Conservation (phyloP, 2,888 invertebrate species). For the Tipula confusa region DNA sequence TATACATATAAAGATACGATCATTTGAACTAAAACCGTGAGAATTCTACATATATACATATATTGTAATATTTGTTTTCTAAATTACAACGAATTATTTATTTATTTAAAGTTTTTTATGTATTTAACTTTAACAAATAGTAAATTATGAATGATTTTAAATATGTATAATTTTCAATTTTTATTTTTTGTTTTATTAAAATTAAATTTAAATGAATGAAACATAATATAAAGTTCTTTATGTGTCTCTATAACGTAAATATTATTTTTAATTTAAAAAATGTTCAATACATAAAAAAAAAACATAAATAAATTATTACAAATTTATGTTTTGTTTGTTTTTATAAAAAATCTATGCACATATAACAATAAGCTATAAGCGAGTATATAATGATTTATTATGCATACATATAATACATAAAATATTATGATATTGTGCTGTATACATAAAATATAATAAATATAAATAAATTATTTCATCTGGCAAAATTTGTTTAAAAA, state of each 20-base stretch:
- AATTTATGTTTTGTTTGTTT: slow-evolving; percentile 20
- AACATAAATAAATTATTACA: background rate
- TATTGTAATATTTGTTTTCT: background rate
- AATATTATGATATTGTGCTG: background rate
- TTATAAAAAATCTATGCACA: background rate
- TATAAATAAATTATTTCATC: background rate
- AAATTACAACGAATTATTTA: slow-evolving; percentile 21
- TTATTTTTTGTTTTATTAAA: background rate
- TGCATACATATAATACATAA: background rate
- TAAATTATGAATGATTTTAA: slow-evolving; percentile 25
- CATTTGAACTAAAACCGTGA: background rate
- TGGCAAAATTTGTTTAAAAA: background rate
- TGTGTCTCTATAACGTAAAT: background rate
- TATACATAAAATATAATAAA: background rate
- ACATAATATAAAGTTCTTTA: background rate
- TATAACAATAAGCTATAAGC: slow-evolving; percentile 25
- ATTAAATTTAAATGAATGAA: slow-evolving; percentile 3
- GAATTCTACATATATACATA: background rate
- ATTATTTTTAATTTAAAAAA: background rate
- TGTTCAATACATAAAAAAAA: background rate
- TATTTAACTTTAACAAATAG: slow-evolving; percentile 21
- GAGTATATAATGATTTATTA: background rate
- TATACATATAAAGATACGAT: too few relatives aligned
- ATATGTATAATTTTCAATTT: too few relatives aligned
- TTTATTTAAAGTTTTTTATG: background rate